Conservation (phyloP, 1,140 invertebrate genomes). For the Formica exsecta region DNA sequence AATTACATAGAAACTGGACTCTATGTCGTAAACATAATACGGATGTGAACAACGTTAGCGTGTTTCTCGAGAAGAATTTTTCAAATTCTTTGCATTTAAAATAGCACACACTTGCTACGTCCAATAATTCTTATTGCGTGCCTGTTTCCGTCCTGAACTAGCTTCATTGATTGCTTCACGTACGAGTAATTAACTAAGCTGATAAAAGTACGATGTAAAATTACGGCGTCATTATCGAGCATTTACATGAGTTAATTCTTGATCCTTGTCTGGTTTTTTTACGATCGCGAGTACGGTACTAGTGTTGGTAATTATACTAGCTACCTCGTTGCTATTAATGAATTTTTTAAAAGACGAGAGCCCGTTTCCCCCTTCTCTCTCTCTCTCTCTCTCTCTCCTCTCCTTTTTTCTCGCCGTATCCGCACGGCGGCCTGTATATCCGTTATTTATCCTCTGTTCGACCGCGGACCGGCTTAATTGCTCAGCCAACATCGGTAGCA, state of each 20-base stretch:
- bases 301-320: constrained; percentile 11
- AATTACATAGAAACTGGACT: constrained; percentile 10
- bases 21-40: not conserved
- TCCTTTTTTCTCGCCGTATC: constrained; percentile 18
- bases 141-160: not conserved
- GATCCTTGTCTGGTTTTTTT: constrained; percentile 17
- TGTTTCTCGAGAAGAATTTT: constrained; percentile 2
- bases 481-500: constrained; percentile 78
- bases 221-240: constrained; percentile 22
- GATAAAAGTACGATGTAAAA: constrained; percentile 13
- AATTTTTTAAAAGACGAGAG: constrained; percentile 38
- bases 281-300: constrained; percentile 22
- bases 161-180: not conserved
- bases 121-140: not conserved
- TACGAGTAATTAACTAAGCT: constrained; percentile 1
- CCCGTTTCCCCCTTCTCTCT: not conserved
- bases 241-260: constrained; percentile 50
- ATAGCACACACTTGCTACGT: not conserved
- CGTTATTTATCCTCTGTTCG: constrained; percentile 80
- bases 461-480: constrained; percentile 76
- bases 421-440: constrained; percentile 76
- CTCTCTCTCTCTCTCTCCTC: not conserved
- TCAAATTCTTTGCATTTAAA: not conserved
- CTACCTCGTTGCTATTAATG: not conserved
- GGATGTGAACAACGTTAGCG: not conserved